Evolutionary conservation across 2,113 vertebrate genomes (phyloP), one percentile per base, ranked within the genome.

Genomic region (Semicossyphus pulcher): DNA sequence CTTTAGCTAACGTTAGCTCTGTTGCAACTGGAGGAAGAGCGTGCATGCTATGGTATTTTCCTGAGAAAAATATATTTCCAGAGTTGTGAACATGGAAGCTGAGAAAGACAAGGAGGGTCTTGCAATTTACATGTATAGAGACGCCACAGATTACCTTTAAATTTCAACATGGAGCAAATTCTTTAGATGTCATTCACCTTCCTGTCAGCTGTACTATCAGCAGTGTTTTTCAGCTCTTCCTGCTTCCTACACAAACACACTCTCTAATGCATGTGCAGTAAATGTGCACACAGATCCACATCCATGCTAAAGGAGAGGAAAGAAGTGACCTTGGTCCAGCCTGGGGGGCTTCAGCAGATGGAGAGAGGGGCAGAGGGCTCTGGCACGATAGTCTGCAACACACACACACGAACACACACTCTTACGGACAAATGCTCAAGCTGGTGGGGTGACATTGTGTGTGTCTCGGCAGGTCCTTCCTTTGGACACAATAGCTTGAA

Each of bases 271-370:
- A 54, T 52, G 66, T 39, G 37, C 49, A 34, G 66, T 23, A 36
- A n/a, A 44, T 16, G 48, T 66, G 59, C 60, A 49, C 63, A 68
- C 47, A 37, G 48, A 78, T 73, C 67, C 66, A 48, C 83, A 78
- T 80, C 54, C 59, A 67, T 31, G 29, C 28, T 61, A 67, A 57
- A 77, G 80, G 63, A 81, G 77, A 80, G 70, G 32, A 66, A 67
- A 84, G 81, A 20, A 85, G 73, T 91, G 89, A 92, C 89, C 89
- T 91, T 91, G 90, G 81, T 91, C 78, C 86, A 88, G 89, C 90
- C 91, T 88, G 75, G 86, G 88, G 91, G 88, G 88, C 54, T 89
- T 87, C 82, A 87, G 84, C 91, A 92, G 92, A 90, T 90, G 87
- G 89, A 91, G 80, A 86, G 86, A 87, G 85, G 84, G 90, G 81